Percentiles rank a stretch among this genome's conserved stretches.
These are phyloP conservation scores for Hestina assimilis DNA, from an alignment of 1,140 invertebrate genomes.

Conservation along the genomic window DNA sequence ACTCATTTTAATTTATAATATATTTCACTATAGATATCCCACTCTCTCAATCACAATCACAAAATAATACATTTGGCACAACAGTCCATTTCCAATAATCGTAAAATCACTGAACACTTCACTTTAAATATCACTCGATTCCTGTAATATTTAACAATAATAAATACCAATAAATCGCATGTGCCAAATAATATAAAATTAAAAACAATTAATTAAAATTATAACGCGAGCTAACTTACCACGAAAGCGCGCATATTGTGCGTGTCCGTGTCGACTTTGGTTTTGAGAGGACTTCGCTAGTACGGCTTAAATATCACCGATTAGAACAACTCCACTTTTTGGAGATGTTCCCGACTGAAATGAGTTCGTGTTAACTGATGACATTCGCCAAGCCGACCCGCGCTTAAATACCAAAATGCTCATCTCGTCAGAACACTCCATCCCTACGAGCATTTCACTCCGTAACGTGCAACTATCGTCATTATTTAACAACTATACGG, in stretches of 20 bases:
- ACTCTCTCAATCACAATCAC: not conserved
- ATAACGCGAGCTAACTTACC: slow-evolving; percentile 59
- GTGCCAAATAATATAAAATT: slow-evolving; percentile 40
- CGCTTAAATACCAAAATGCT: slow-evolving; percentile 74
- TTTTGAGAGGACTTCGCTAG: slow-evolving; percentile 42
- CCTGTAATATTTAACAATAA: slow-evolving; percentile 13
- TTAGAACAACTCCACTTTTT: slow-evolving; percentile 50
- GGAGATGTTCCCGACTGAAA: slow-evolving; percentile 68
- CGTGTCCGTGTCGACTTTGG: slow-evolving; percentile 38
- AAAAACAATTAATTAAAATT: slow-evolving; percentile 18
- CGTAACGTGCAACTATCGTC: slow-evolving; percentile 71
- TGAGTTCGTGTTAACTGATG: slow-evolving; percentile 72
- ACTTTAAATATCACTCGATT: slow-evolving; percentile 33
- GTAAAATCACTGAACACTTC: slow-evolving; percentile 52
- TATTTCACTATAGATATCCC: not conserved
- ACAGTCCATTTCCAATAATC: slow-evolving; percentile 15
- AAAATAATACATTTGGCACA: slow-evolving; percentile 35
- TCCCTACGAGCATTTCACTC: slow-evolving; percentile 75
- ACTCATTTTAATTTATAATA: not conserved
- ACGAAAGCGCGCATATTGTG: slow-evolving; percentile 70
- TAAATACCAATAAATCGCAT: slow-evolving; percentile 45
- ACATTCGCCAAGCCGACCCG: slow-evolving; percentile 68
- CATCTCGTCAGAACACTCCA: slow-evolving; percentile 71
- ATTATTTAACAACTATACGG: slow-evolving; percentile 71
- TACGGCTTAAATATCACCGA: slow-evolving; percentile 31